Conservation (phyloP, 2,888 invertebrate genomes). For the Xanthorhoe spadicearia region DNA sequence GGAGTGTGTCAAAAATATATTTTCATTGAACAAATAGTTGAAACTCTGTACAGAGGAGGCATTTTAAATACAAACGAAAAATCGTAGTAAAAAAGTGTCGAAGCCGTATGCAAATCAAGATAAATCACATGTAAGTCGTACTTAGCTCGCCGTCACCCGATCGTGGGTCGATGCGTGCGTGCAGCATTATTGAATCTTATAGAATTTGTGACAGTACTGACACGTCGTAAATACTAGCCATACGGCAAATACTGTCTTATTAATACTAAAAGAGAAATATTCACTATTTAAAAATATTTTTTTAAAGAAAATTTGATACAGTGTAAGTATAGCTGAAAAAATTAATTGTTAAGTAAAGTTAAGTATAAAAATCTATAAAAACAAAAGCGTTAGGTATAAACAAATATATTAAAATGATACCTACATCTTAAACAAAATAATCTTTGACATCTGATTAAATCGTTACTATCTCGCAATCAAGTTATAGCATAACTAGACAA, state of each 20-base stretch:
- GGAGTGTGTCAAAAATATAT: background rate
- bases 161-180: conserved; percentile 59
- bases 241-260: background rate
- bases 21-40: background rate
- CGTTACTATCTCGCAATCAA: background rate
- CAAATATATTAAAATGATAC: background rate
- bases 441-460: background rate
- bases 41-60: background rate
- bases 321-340: too few species aligned
- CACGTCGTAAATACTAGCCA: conserved; percentile 59
- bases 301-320: too few species aligned
- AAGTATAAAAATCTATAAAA: too few species aligned
- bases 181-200: conserved; percentile 60
- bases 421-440: background rate
- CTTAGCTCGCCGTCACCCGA: conserved; percentile 51
- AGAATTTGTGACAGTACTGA: conserved; percentile 56
- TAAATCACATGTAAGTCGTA: conserved; percentile 51
- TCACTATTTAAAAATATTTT: too few species aligned
- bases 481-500: conserved; percentile 13
- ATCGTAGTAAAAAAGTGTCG: conserved; percentile 11
- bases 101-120: conserved; percentile 56
- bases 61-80: conserved; percentile 16
- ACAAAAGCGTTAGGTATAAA: too few species aligned
- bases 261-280: background rate
- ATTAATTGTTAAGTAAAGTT: too few species aligned